Base-by-base conservation (phyloP, 1,140 invertebrate genomes). In the Nilaparvata lugens region DNA sequence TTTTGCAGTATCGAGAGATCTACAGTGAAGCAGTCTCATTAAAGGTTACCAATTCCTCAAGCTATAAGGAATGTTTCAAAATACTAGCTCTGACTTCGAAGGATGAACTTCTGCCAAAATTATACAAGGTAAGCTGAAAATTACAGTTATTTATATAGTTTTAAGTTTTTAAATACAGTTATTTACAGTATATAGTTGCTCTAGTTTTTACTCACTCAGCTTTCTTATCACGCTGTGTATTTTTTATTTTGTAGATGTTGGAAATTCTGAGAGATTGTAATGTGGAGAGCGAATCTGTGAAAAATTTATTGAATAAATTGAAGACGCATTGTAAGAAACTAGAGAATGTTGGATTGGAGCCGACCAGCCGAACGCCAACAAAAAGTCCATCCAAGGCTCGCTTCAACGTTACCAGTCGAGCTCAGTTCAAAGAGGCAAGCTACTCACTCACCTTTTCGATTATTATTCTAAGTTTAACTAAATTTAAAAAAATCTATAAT, bases 401-500 rank as follows among this genome's bases (percentile, higher is more conserved):
- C 13, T 25, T 56, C 14, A 61, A 43, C 38, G 56, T 62, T 1
- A 66, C 60, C 6, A 78, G 65, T 23, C 70, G 79, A 23, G 63
- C 70, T 6, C 71, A 78, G 63, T 65, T 79, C 4, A 74, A 73
- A 66, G 73, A 76, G 60, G 78, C 64, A 40, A 62, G 63, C n/a
- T n/a, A n/a, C n/a, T n/a, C n/a, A 21, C 7, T 16, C 21, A 54
- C 19, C 28, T 7, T 28, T 54, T n/a, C 5, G n/a, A 18, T 54
- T 6, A 7, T 54, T 54, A 4, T 5, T 54, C 7, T 19, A 19
- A n/a, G 51, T n/a, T n/a, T n/a, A n/a, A n/a, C n/a, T n/a, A n/a
- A n/a, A n/a, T n/a, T n/a, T n/a, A n/a, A 52, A 21, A 19, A 23
- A n/a, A 23, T 54, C 18, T n/a, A n/a, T n/a, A n/a, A n/a, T n/a